Conservation (phyloP, 2,888 invertebrate genomes). For the Thysanoteuthis rhombus region DNA sequence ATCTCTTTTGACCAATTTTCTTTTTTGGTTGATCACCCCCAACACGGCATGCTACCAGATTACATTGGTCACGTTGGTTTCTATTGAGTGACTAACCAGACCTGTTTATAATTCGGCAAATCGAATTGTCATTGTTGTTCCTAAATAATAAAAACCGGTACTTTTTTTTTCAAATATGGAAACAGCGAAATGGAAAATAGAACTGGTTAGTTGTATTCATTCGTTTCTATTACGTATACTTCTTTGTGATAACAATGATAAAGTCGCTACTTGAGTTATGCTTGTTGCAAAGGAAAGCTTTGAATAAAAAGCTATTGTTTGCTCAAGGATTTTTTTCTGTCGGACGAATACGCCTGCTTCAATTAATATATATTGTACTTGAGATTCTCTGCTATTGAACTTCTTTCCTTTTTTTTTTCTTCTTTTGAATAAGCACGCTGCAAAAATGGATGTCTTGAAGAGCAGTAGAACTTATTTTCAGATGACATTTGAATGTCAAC, state of each 20-base stretch:
- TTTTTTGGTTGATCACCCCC: too few species aligned
- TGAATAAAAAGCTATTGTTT: background rate
- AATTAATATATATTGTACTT: background rate
- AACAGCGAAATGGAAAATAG: too few species aligned
- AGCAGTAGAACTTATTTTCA: background rate
- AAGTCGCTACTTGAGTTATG: background rate
- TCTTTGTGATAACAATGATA: background rate
- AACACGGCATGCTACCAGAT: too few species aligned
- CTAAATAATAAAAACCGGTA: background rate
- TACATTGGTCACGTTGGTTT: too few species aligned
- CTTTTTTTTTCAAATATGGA: too few species aligned
- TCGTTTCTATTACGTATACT: background rate
- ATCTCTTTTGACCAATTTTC: too few species aligned
- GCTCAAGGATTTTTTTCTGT: background rate
- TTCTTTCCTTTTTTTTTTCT: background rate
- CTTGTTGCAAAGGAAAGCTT: background rate
- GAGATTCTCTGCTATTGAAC: background rate
- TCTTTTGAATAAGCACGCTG: background rate
- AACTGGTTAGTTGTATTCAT: too few species aligned
- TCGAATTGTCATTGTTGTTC: too few species aligned
- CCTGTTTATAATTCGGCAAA: background rate
- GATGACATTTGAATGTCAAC: conserved; percentile 12
- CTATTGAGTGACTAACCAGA: too few species aligned
- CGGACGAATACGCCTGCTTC: background rate
- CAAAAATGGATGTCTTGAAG: background rate